phyloP scores from a whole-genome alignment of 2,888 invertebrate species.

The Metallyticus violacea region DNA sequence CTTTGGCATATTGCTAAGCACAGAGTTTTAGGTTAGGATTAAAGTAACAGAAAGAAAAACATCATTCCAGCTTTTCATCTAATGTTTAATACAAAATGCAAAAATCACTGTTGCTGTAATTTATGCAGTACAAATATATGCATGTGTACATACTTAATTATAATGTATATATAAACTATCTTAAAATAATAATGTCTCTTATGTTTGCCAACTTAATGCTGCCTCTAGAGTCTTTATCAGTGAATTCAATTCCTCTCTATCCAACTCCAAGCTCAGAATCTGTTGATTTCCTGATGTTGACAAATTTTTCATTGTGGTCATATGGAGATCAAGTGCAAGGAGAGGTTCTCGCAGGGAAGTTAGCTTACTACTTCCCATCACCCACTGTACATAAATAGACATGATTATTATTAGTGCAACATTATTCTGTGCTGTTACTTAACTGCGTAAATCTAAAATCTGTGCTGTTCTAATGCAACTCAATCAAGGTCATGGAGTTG shows the following conservation, averaged over 20 bases:
- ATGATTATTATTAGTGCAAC: not conserved
- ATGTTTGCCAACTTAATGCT: constrained; percentile 14
- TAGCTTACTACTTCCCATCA: constrained; percentile 53
- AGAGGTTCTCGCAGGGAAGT: constrained; percentile 50
- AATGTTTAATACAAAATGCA: not conserved
- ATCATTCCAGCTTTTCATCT: not conserved
- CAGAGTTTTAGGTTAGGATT: not conserved
- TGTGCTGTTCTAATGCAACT: too few species aligned
- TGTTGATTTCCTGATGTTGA: constrained; percentile 25
- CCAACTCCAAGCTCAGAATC: constrained; percentile 44
- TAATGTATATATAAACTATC: not conserved
- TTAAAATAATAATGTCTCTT: not conserved
- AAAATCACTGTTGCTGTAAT: not conserved
- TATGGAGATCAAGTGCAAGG: constrained; percentile 48
- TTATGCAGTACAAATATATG: not conserved
- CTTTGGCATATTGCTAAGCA: not conserved
- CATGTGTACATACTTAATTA: not conserved
- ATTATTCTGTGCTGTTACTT: too few species aligned
- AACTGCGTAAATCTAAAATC: too few species aligned
- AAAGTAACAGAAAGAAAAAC: not conserved
- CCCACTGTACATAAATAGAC: constrained; percentile 42
- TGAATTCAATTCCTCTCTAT: constrained; percentile 41
- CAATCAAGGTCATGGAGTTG: too few species aligned
- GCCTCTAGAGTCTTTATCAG: constrained; percentile 32
- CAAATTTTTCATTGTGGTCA: constrained; percentile 32